Conservation (phyloP, 2,888 invertebrate genomes). For the Xestia rhomboidea region DNA sequence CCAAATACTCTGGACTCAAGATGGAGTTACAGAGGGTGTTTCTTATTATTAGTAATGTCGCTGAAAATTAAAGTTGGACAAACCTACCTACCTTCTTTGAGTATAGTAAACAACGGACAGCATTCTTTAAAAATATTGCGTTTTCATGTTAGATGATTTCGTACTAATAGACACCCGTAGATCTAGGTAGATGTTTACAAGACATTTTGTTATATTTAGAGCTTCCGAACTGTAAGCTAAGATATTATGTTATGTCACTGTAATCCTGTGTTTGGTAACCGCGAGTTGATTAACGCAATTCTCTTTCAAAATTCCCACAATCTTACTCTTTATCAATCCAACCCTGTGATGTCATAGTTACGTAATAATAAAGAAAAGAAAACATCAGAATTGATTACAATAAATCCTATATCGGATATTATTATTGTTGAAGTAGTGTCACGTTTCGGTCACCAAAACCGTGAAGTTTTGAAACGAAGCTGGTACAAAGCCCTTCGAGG, state of each 20-base stretch:
- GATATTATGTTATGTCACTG: background rate
- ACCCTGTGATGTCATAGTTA: conserved; percentile 10
- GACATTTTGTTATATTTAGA: background rate
- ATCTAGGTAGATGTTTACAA: background rate
- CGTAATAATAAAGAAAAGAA: conserved; percentile 44
- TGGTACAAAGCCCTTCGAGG: conserved; percentile 84
- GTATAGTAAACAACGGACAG: background rate
- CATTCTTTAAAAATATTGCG: background rate
- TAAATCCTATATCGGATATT: conserved; percentile 62
- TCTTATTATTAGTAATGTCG: background rate
- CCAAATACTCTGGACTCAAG: conserved; percentile 44
- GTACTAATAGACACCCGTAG: background rate
- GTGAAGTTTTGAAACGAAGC: conserved; percentile 86
- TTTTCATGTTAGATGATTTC: background rate
- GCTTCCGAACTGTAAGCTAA: background rate
- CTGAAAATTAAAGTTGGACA: background rate
- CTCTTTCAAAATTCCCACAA: background rate
- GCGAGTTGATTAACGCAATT: background rate
- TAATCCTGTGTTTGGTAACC: background rate
- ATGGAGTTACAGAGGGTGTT: conserved; percentile 48
- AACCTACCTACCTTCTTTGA: background rate
- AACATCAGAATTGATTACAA: conserved; percentile 46
- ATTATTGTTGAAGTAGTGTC: conserved; percentile 72
- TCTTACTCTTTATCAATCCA: background rate
- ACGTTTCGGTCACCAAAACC: conserved; percentile 74